phyloP scores from a whole-genome alignment of 2,113 vertebrate genomes.

The Brienomyrus longianalis region DNA sequence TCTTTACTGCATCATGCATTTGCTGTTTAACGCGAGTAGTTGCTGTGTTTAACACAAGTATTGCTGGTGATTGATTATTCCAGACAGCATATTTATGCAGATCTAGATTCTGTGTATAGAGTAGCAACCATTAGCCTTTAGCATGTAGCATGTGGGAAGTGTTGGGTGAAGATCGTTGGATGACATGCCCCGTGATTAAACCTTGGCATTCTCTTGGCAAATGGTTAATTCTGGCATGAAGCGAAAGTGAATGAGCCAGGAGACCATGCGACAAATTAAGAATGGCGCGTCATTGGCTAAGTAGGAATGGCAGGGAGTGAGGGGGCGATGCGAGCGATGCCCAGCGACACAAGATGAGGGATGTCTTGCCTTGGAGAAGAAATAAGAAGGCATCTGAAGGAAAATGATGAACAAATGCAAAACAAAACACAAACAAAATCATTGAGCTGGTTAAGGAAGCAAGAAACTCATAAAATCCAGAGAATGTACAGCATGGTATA shows the following conservation, averaged over 20 bases:
- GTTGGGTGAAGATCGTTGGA: not conserved
- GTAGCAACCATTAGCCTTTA: not conserved
- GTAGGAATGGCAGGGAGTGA: conserved; percentile 33
- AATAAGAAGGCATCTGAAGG: conserved; percentile 43
- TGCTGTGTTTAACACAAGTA: not conserved
- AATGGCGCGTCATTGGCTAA: not conserved
- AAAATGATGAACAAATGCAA: conserved; percentile 25
- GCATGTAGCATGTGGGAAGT: not conserved
- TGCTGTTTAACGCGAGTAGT: not conserved
- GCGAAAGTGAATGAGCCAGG: conserved; percentile 39
- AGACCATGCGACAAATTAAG: conserved; percentile 39
- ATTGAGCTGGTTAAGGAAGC: not conserved
- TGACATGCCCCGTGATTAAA: not conserved
- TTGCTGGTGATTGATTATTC: not conserved
- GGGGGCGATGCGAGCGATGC: not conserved
- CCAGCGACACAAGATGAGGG: conserved; percentile 34
- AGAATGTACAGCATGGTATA: not conserved
- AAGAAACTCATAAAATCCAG: not conserved
- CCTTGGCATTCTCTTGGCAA: not conserved
- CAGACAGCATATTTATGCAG: not conserved
- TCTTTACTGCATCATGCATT: conserved; percentile 10
- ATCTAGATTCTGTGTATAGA: not conserved
- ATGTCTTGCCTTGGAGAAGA: conserved; percentile 42
- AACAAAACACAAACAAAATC: conserved; percentile 16
- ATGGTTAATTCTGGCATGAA: conserved; percentile 22